These are phyloP conservation scores for Megalops atlanticus DNA, from an alignment of 2,113 vertebrate species.

Conservation along the genomic window DNA sequence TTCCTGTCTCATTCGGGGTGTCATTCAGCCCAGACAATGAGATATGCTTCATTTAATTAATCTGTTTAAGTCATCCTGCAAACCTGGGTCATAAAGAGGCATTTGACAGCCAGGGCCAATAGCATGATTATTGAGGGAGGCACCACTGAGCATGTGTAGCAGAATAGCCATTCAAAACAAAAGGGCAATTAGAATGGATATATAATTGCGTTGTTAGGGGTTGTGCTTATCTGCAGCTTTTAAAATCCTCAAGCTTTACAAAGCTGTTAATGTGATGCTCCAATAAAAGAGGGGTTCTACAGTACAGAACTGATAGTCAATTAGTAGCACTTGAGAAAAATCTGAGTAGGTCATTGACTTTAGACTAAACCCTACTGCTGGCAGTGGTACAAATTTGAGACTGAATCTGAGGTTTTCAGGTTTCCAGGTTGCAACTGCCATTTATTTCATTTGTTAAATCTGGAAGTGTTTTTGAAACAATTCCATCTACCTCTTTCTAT, in stretches of 20 bases:
- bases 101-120: constrained; percentile 12
- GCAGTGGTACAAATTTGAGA: background rate
- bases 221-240: background rate
- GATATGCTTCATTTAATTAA: constrained; percentile 56
- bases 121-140: background rate
- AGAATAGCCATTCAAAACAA: background rate
- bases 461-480: no score
- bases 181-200: background rate
- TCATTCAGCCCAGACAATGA: constrained; percentile 53
- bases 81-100: constrained; percentile 1
- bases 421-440: background rate
- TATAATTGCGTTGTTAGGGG: background rate
- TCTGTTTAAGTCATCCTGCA: constrained; percentile 50
- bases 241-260: background rate
- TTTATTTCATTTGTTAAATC: background rate
- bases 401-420: background rate
- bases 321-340: background rate
- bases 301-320: background rate
- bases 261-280: background rate
- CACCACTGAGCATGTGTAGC: background rate
- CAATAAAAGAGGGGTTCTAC: background rate
- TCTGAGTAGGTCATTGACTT: background rate
- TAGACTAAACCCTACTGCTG: background rate
- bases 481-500: no score
- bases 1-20: constrained; percentile 59